phyloP scores from a whole-genome alignment of 1,140 invertebrate genomes.

The Lordiphosa stackelbergi region DNA sequence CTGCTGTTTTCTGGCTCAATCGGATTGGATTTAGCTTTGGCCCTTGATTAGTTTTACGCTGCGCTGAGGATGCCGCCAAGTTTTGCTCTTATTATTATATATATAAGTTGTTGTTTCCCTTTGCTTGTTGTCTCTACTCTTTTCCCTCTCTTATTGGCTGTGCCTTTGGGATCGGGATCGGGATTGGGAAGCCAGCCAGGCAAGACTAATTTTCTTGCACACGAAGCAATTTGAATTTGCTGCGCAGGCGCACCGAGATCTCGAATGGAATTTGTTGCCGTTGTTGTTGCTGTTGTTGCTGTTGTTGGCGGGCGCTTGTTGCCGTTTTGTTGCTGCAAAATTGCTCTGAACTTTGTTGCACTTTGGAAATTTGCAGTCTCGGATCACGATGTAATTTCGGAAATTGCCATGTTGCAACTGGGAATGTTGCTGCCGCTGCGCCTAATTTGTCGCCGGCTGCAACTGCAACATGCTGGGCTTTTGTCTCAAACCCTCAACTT shows the following conservation, averaged over 20 bases:
- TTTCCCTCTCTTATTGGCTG: constrained; percentile 11
- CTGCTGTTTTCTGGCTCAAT: constrained; percentile 49
- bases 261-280: constrained; percentile 50
- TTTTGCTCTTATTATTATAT: constrained; percentile 73
- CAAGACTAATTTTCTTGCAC: constrained; percentile 77
- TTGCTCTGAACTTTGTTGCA: constrained; percentile 76
- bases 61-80: constrained; percentile 54
- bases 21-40: constrained; percentile 74
- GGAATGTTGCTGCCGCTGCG: constrained; percentile 39
- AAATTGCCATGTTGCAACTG: constrained; percentile 70
- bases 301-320: constrained; percentile 52
- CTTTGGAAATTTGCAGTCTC: constrained; percentile 71
- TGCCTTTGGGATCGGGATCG: constrained; percentile 41
- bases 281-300: constrained; percentile 29
- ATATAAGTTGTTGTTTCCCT: constrained; percentile 36
- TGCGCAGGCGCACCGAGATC: constrained; percentile 55
- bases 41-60: constrained; percentile 72
- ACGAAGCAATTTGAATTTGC: constrained; percentile 75
- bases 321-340: constrained; percentile 62
- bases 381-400: constrained; percentile 77
- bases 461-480: constrained; percentile 23
- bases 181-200: constrained; percentile 19
- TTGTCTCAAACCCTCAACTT: constrained; percentile 20
- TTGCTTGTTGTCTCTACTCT: constrained; percentile 9
- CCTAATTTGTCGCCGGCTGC: constrained; percentile 58